These are phyloP conservation scores for Cotesia congregata DNA, from an alignment of 2,888 invertebrate species.

Conservation along the genomic window DNA sequence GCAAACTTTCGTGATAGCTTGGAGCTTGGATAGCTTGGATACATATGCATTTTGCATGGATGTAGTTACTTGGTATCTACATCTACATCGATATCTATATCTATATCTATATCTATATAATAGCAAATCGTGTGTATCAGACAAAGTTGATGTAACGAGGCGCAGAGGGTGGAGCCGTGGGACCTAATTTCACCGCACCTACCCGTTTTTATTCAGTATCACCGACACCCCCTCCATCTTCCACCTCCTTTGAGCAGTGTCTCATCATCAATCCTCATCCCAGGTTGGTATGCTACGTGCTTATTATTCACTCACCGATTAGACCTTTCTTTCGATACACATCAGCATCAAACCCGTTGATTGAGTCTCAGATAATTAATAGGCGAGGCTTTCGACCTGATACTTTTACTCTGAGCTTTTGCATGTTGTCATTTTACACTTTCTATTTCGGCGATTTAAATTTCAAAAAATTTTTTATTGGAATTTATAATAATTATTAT, in stretches of 20 bases:
- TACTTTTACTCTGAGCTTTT: background rate
- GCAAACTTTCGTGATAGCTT: constrained; percentile 28
- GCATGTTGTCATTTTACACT: background rate
- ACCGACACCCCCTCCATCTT: background rate
- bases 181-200: constrained; percentile 49
- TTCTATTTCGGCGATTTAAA: background rate
- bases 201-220: constrained; percentile 22
- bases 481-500: no score
- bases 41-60: background rate
- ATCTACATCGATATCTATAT: background rate
- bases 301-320: constrained; percentile 38
- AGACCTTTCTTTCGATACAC: background rate
- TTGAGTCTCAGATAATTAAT: background rate
- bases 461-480: background rate
- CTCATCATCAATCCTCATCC: constrained; percentile 32
- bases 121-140: background rate
- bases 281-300: constrained; percentile 18
- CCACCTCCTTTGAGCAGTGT: background rate
- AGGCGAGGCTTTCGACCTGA: constrained; percentile 14
- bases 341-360: background rate
- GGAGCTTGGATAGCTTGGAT: constrained; percentile 3
- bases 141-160: background rate
- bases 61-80: background rate
- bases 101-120: background rate
- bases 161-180: constrained; percentile 46